Evolutionary conservation across 2,797 vertebrate species (phyloP).

Genomic region (Petrocephalus schoutedeni): DNA sequence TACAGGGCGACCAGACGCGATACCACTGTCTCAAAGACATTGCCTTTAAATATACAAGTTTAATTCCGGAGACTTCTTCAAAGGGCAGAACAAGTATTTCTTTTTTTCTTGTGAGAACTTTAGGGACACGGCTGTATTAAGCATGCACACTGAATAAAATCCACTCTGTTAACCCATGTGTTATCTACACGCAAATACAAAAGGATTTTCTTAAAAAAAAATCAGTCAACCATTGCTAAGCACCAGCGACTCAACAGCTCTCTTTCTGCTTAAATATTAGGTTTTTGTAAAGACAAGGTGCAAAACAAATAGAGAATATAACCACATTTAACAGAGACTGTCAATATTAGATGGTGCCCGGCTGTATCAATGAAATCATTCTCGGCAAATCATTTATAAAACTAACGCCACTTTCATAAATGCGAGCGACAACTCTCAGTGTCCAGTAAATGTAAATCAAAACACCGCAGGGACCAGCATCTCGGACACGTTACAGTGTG

Average conservation of each 20-base stretch:
- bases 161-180: not conserved
- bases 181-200: not conserved
- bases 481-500: not conserved
- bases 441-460: not conserved
- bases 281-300: not conserved
- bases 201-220: not conserved
- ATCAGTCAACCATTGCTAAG: not conserved
- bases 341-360: not conserved
- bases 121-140: not conserved
- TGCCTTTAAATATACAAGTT: not conserved
- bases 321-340: not conserved
- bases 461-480: not conserved
- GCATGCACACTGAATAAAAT: not conserved
- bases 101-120: constrained; percentile 10
- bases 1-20: not conserved
- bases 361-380: not conserved
- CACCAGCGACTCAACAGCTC: not conserved
- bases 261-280: not conserved
- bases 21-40: not conserved
- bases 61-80: not conserved
- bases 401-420: not conserved
- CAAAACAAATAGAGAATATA: not conserved
- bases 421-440: not conserved
- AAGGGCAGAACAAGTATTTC: not conserved
- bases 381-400: constrained; percentile 1